A percentile compares a stretch with the other conserved stretches of the same genome.
These are phyloP conservation scores for Tinamus guttatus DNA, from an alignment of 2,113 vertebrate genomes.

Conservation along the genomic window DNA sequence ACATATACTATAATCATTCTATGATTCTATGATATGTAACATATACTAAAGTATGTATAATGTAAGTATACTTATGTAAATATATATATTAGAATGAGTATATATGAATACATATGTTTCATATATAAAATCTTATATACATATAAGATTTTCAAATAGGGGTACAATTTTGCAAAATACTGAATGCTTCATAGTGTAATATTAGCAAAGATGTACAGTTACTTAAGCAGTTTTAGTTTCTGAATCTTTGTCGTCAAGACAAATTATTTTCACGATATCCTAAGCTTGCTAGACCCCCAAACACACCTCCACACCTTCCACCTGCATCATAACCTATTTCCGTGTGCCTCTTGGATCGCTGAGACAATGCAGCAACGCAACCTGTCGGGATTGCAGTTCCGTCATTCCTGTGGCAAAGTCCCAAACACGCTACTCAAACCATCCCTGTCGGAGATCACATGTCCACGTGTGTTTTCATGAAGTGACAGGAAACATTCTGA, in stretches of 20 bases:
- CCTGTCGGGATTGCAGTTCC: not conserved
- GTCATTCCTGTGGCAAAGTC: not conserved
- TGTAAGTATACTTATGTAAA: too few relatives aligned
- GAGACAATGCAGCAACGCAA: not conserved
- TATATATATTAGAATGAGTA: too few relatives aligned
- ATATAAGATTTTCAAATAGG: not conserved
- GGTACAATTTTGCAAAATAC: not conserved
- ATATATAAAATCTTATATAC: too few relatives aligned
- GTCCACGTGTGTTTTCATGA: not conserved
- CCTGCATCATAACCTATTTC: not conserved
- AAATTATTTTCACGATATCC: not conserved
- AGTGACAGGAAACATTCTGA: not conserved
- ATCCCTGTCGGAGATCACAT: not conserved
- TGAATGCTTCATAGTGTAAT: not conserved
- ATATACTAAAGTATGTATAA: too few relatives aligned
- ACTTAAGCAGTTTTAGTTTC: not conserved
- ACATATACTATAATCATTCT: too few relatives aligned
- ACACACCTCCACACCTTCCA: not conserved
- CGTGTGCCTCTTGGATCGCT: not conserved
- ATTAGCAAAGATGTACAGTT: not conserved
- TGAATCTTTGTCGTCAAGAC: not conserved
- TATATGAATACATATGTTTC: too few relatives aligned
- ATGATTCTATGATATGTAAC: too few relatives aligned
- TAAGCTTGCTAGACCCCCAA: not conserved
- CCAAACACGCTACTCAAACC: rapidly evolving